These are phyloP conservation scores for Malurus elegans DNA, from an alignment of 2,113 vertebrate species.

Conservation along the genomic window DNA sequence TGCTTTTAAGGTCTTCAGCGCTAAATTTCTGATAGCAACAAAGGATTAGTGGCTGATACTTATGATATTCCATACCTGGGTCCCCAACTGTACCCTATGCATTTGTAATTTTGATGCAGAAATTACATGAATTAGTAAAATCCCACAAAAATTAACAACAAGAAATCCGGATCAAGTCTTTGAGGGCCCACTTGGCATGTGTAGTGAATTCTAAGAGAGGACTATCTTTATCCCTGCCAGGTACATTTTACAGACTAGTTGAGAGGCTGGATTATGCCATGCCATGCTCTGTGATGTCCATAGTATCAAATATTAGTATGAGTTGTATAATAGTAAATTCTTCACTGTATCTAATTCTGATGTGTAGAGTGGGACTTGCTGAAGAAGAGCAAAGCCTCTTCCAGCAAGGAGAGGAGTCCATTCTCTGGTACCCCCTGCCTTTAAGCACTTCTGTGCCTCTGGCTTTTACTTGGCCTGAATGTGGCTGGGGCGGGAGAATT, in stretches of 20 bases:
- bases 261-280: not conserved
- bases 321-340: not conserved
- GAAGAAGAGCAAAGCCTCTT: not conserved
- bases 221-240: accelerated
- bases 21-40: not conserved
- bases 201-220: not conserved
- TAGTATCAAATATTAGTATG: not conserved
- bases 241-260: not conserved
- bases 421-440: not conserved
- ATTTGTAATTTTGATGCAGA: not conserved
- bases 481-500: not conserved
- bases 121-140: not conserved
- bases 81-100: not conserved
- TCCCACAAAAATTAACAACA: not conserved
- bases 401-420: not conserved
- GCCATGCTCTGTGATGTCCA: not conserved
- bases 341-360: not conserved
- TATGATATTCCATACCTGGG: not conserved
- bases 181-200: not conserved
- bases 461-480: not conserved
- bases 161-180: not conserved
- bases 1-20: not conserved
- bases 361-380: not conserved
- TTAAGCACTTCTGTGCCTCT: not conserved
- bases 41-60: not conserved